phyloP scores from a whole-genome alignment of 2,797 vertebrate species.

The Lacerta bilineata region DNA sequence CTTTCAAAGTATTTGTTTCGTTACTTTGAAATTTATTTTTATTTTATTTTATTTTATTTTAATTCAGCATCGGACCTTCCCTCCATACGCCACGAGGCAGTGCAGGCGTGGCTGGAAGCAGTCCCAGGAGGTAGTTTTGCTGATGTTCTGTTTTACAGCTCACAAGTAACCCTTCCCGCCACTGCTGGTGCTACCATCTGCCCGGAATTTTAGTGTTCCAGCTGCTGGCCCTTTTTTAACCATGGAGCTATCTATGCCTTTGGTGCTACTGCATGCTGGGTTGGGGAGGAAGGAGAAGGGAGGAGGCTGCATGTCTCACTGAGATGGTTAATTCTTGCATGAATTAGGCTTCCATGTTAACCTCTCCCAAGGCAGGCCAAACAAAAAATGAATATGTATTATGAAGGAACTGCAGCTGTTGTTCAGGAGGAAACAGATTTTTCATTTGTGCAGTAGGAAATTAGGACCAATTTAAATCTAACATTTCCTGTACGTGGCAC shows the following conservation, averaged over 20 bases:
- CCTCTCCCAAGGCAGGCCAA: constrained; percentile 37
- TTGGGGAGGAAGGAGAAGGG: constrained; percentile 35
- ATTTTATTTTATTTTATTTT: constrained; percentile 77
- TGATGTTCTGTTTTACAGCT: constrained; percentile 76
- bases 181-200: constrained; percentile 67
- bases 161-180: constrained; percentile 76
- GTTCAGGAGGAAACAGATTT: not conserved
- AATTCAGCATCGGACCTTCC: constrained; percentile 92
- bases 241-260: constrained; percentile 62
- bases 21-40: constrained; percentile 72
- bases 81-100: constrained; percentile 92
- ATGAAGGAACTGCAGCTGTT: not conserved
- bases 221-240: constrained; percentile 80
- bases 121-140: constrained; percentile 95
- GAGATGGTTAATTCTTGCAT: constrained; percentile 73
- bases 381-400: constrained; percentile 7
- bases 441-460: accelerated
- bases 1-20: constrained; percentile 32
- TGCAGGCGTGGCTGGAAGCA: constrained; percentile 99
- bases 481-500: not conserved
- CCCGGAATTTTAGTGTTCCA: constrained; percentile 76
- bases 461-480: not conserved
- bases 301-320: constrained; percentile 74
- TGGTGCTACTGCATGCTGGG: constrained; percentile 78
- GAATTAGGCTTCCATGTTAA: constrained; percentile 49